Evolutionary conservation across 2,888 invertebrate genomes (phyloP), one percentile per base, ranked within the genome.

Genomic region (Dynastes tityus): DNA sequence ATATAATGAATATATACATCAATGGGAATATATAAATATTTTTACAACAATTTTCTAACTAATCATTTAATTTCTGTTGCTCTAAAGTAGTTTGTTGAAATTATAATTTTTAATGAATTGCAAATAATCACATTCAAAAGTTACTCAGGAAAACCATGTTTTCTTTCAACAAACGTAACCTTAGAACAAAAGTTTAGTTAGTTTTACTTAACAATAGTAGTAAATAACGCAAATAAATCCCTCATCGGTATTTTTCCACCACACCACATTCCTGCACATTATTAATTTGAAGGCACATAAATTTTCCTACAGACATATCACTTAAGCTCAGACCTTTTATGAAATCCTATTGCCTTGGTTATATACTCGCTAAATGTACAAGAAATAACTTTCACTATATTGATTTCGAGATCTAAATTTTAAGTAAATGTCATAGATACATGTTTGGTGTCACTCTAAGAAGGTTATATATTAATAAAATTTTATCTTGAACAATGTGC

Each of bases 11-110:
- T 79, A 79, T 79, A 77, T 79, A 79, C 79, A 79, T 40, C 76
- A 79, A 79, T 77, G 67, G 70, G 77, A 77, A 80, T 78, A 78
- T 76, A 53, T 78, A 73, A 64, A 80, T 73, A 73, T 71, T 74
- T 65, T 67, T 77, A 68, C 77, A 79, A 76, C 76, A 77, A 74
- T 74, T 76, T 77, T 71, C 70, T 78, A 71, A 79, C 77, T 79
- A 79, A 75, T 58, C 58, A 51, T 37, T 40, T 79, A 70, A 51
- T 55, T 37, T 58, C 40, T 63, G 16, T 37, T 63, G 45, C 22
- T 74, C 61, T 40, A 74, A 61, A 74, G 22, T 61, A 27, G 27
- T 74, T 74, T 63, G 61, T 61, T 61, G 61, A 74, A 74, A 37
- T 37, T 37, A 5, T 37, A 37, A 37, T 37, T 61, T 61, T 49